These are phyloP conservation scores for Prolemur simus DNA, from an alignment of 2,113 vertebrate species.

Conservation along the genomic window DNA sequence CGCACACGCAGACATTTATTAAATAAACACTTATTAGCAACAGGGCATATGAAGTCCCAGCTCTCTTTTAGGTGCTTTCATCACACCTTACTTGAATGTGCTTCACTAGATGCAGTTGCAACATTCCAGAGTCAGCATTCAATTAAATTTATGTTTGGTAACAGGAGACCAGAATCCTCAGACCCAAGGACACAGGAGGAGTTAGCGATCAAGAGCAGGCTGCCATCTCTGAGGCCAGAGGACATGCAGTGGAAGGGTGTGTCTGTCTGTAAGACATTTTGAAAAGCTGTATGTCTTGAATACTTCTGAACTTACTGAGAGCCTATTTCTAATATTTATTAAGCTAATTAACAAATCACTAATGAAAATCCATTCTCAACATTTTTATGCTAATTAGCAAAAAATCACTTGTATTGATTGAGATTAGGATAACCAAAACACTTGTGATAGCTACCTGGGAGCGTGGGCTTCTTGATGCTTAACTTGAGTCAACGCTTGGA, in stretches of 20 bases:
- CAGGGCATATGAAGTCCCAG: not conserved
- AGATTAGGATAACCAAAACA: not conserved
- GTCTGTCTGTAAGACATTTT: not conserved
- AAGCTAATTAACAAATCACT: constrained; percentile 33
- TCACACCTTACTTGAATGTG: not conserved
- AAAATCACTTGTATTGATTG: constrained; percentile 9
- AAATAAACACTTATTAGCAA: not conserved
- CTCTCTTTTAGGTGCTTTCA: not conserved
- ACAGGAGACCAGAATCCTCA: not conserved
- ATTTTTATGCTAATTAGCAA: constrained; percentile 36
- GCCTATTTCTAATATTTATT: not conserved
- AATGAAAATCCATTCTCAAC: constrained; percentile 58
- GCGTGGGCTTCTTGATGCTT: not conserved
- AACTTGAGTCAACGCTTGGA: not conserved
- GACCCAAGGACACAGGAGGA: not conserved
- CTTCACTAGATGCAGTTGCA: not conserved
- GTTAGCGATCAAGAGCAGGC: not conserved
- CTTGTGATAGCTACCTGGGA: not conserved
- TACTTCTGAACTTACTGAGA: constrained; percentile 18
- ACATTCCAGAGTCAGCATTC: not conserved
- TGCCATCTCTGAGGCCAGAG: not conserved
- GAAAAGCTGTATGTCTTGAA: not conserved
- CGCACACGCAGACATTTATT: not conserved
- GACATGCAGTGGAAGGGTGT: not conserved
- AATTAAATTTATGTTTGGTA: not conserved